Evolutionary conservation across 2,113 vertebrate genomes (phyloP).

Genomic region (Pterocles gutturalis): DNA sequence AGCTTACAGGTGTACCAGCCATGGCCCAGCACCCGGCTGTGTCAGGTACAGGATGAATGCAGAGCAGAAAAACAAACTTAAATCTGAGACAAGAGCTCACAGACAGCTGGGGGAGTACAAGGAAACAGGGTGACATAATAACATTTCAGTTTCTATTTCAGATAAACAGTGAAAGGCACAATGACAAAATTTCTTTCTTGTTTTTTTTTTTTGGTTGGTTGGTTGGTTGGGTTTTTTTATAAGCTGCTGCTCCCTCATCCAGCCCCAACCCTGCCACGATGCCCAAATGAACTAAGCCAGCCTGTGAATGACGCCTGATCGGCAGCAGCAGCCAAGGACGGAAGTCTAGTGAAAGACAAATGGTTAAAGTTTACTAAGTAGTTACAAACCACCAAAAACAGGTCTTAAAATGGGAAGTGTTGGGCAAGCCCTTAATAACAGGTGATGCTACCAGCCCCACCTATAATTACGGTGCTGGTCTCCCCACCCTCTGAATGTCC

Average conservation of each 20-base stretch:
- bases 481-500: conserved; percentile 57
- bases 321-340: neutral
- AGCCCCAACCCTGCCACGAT: neutral
- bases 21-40: neutral
- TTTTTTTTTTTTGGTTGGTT: neutral
- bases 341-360: conserved; percentile 42
- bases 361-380: conserved; percentile 62
- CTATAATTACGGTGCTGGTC: conserved; percentile 32
- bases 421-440: conserved; percentile 64
- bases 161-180: neutral
- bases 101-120: neutral
- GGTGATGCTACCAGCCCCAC: conserved; percentile 48
- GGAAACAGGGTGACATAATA: neutral
- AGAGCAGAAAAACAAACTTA: neutral
- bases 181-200: neutral
- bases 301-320: neutral
- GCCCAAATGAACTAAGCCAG: neutral
- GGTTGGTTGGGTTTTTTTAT: neutral
- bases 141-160: neutral
- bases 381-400: conserved; percentile 55
- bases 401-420: conserved; percentile 62
- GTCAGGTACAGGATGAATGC: neutral
- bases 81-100: neutral
- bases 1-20: neutral
- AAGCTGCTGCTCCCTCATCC: neutral